Evolutionary conservation across 2,113 vertebrate species (phyloP).

Genomic region (Siniperca chuatsi): DNA sequence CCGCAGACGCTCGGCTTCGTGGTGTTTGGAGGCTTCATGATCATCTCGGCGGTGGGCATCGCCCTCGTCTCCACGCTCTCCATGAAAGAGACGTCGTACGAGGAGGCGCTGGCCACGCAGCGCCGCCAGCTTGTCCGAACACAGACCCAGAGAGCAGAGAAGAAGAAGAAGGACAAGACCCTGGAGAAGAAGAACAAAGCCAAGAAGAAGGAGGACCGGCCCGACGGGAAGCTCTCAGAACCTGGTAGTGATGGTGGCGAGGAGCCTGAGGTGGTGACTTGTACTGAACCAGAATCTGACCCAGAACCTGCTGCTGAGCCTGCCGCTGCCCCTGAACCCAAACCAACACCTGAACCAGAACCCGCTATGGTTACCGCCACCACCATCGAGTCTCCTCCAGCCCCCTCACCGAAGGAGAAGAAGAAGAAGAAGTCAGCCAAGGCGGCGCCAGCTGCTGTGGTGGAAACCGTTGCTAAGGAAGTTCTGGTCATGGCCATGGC

Average conservation of each 20-base stretch:
- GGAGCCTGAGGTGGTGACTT: not conserved
- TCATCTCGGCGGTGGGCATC: constrained; percentile 36
- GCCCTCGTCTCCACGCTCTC: constrained; percentile 36
- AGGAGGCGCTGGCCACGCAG: constrained; percentile 40
- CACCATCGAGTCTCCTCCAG: not conserved
- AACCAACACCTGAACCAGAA: constrained; percentile 5
- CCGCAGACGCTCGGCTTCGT: constrained; percentile 30
- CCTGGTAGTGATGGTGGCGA: not conserved
- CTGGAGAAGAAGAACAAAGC: constrained; percentile 33
- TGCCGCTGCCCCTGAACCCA: not conserved
- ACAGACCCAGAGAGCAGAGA: not conserved
- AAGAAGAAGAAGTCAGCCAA: constrained; percentile 34
- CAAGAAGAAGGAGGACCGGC: constrained; percentile 36
- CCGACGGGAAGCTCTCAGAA: not conserved
- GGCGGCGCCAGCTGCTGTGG: not conserved
- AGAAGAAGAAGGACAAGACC: constrained; percentile 47
- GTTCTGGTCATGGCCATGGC: not conserved
- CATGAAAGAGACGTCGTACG: constrained; percentile 48
- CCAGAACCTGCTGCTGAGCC: constrained; percentile 2
- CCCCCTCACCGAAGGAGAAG: constrained; percentile 23
- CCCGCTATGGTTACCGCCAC: not conserved
- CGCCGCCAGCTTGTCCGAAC: not conserved
- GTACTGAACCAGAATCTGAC: constrained; percentile 24
- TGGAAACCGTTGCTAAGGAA: constrained; percentile 16
- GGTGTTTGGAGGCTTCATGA: constrained; percentile 47